phyloP scores from a whole-genome alignment of 2,888 invertebrate species.

The Sympetrum striolatum region DNA sequence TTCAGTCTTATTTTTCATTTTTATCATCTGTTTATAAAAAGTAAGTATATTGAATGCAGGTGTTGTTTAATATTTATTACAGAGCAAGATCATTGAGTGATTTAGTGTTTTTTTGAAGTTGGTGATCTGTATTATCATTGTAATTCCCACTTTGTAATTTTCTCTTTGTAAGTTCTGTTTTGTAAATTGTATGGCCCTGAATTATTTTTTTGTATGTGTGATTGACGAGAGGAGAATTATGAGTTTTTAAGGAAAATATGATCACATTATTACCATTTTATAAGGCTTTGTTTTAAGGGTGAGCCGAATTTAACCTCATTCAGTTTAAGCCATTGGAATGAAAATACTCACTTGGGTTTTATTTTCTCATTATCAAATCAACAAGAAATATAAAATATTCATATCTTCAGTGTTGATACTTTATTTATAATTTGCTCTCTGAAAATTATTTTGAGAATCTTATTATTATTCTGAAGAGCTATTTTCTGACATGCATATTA shows the following conservation, averaged over 20 bases:
- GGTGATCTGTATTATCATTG: background rate
- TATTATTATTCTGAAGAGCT: no score
- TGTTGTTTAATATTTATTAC: background rate
- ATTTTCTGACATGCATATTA: no score
- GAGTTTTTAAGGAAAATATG: background rate
- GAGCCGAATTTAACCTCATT: conserved; percentile 6
- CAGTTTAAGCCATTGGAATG: background rate
- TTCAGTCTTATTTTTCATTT: background rate
- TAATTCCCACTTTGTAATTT: background rate
- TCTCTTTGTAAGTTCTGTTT: no score
- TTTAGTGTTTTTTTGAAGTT: background rate
- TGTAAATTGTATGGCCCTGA: background rate
- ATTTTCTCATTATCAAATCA: background rate
- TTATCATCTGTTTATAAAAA: background rate
- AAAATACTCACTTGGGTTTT: background rate
- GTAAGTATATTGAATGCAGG: background rate
- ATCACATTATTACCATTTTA: background rate
- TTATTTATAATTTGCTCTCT: background rate
- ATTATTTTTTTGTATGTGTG: background rate
- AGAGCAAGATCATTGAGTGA: background rate
- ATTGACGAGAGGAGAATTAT: background rate
- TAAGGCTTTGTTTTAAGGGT: background rate
- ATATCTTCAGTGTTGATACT: background rate
- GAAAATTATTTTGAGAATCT: no score
- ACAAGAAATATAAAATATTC: background rate